Evolutionary conservation across 2,888 invertebrate species (phyloP).

Genomic region (Dione juno): DNA sequence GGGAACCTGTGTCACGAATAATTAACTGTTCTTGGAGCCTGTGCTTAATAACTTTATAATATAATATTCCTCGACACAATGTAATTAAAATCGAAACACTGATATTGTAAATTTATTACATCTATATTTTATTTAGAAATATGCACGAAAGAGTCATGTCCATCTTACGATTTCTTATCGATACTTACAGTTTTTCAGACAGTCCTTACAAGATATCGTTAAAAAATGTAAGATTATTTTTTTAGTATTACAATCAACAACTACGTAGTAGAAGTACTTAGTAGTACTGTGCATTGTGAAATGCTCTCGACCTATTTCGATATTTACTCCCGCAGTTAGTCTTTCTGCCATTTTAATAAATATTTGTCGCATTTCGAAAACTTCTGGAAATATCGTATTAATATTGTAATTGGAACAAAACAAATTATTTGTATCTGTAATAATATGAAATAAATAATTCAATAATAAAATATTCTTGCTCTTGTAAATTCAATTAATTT

Average conservation of each 20-base stretch:
- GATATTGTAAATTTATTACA: no score
- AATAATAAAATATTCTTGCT: not conserved
- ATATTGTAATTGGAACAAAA: constrained; percentile 28
- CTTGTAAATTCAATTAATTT: not conserved
- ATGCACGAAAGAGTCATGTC: no score
- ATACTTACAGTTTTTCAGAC: no score
- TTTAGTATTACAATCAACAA: constrained; percentile 25
- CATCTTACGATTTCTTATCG: no score
- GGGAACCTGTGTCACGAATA: no score
- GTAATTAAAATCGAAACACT: no score
- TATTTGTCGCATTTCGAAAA: constrained; percentile 29
- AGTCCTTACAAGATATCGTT: not conserved
- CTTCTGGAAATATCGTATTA: constrained; percentile 21
- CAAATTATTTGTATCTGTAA: not conserved
- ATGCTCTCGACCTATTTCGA: constrained; percentile 37
- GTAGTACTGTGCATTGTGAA: constrained; percentile 26
- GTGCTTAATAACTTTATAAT: no score
- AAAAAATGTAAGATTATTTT: constrained; percentile 8
- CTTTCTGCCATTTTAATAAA: constrained; percentile 26
- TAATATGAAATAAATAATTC: not conserved
- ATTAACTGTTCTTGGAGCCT: no score
- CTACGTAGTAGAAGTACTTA: constrained; percentile 18
- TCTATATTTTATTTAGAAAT: not conserved
- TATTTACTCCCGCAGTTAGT: constrained; percentile 33
- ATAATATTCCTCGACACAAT: no score